Conservation (phyloP, 1,140 invertebrate species). For the Zophobas atratus region DNA sequence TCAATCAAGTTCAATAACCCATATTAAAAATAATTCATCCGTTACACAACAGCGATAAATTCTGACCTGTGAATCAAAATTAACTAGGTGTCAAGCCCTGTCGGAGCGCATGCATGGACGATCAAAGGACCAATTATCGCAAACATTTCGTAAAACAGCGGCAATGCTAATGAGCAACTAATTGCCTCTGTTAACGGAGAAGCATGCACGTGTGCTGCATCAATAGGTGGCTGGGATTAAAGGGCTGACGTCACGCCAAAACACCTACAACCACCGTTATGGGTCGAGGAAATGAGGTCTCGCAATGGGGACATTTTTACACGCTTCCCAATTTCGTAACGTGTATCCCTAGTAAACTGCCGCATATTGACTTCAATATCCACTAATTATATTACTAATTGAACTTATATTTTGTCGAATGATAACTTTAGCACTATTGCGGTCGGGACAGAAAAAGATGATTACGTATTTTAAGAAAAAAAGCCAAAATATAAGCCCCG, state of each 20-base stretch:
- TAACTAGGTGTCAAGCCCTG: conserved; percentile 24
- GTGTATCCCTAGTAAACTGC: too few relatives aligned
- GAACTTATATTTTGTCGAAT: too few relatives aligned
- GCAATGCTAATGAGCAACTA: conserved; percentile 46
- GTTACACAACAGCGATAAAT: conserved; percentile 17
- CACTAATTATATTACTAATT: too few relatives aligned
- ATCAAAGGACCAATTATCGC: conserved; percentile 50
- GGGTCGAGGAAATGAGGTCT: background rate
- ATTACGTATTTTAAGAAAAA: too few relatives aligned
- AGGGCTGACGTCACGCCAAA: conserved; percentile 7
- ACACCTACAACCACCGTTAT: conserved; percentile 21
- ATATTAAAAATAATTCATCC: conserved; percentile 5
- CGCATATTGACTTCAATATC: too few relatives aligned
- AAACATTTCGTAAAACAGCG: conserved; percentile 46
- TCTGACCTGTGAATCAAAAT: conserved; percentile 28
- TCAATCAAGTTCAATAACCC: conserved; percentile 21
- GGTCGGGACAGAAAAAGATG: too few relatives aligned
- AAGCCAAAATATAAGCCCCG: too few relatives aligned
- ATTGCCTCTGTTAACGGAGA: conserved; percentile 39
- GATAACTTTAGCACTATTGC: too few relatives aligned
- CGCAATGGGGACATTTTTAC: too few relatives aligned
- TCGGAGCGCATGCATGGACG: conserved; percentile 27
- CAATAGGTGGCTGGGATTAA: conserved; percentile 26
- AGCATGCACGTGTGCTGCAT: conserved; percentile 28
- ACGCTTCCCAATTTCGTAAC: too few relatives aligned